Evolutionary conservation across 92 coral and sea anemone genomes (phyloP).

Genomic region (Bergia puertoricense): DNA sequence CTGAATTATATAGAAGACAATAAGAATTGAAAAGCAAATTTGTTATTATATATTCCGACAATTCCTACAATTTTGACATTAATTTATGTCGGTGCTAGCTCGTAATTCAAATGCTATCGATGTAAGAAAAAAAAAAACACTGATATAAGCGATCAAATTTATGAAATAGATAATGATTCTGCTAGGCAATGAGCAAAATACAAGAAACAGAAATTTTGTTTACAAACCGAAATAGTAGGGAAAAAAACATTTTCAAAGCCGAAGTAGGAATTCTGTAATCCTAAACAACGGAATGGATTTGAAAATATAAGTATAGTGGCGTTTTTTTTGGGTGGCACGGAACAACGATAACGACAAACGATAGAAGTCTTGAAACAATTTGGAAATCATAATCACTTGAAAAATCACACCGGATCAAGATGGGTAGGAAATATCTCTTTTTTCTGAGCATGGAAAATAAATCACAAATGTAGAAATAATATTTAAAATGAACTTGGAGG

Average conservation of each 20-base stretch:
- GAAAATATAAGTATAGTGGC: neutral
- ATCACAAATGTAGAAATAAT: neutral
- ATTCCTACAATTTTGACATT: neutral
- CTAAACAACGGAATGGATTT: neutral
- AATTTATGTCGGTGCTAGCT: neutral
- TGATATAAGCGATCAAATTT: neutral
- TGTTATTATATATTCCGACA: neutral
- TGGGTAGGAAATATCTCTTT: neutral
- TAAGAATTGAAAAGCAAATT: neutral
- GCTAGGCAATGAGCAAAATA: neutral
- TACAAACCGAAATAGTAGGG: neutral
- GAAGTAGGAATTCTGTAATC: neutral
- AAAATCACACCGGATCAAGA: neutral
- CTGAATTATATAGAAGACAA: neutral
- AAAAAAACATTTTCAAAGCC: neutral
- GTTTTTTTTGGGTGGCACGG: neutral
- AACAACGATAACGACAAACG: neutral
- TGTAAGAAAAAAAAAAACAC: neutral
- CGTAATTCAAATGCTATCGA: neutral
- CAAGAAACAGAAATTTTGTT: slow-evolving; percentile 14
- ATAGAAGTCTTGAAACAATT: neutral
- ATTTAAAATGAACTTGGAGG: neutral
- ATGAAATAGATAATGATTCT: neutral
- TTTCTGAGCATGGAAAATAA: neutral
- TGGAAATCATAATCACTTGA: neutral